Evolutionary conservation across 2,888 invertebrate genomes (phyloP).

Genomic region (Dromius quadrimaculatus): DNA sequence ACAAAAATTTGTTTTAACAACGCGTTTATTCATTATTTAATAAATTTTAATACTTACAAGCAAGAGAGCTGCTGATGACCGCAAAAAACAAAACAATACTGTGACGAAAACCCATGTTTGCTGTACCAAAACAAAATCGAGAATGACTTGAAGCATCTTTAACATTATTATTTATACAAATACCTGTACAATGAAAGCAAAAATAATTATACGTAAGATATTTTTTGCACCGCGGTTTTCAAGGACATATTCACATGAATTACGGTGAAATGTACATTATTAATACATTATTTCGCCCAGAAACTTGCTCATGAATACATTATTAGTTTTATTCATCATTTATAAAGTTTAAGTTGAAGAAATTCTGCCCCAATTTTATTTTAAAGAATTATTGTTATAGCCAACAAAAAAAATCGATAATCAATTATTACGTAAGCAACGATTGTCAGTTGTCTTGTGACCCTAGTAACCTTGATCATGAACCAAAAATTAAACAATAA

Average conservation of each 20-base stretch:
- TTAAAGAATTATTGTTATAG: not conserved
- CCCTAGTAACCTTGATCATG: too few species aligned
- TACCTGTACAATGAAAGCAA: slow-evolving; percentile 10
- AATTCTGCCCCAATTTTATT: too few species aligned
- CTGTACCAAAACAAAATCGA: slow-evolving; percentile 31
- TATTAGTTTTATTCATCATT: too few species aligned
- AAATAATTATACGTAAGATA: slow-evolving; percentile 1
- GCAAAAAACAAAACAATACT: slow-evolving; percentile 40
- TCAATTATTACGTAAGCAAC: not conserved
- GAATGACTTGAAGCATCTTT: slow-evolving; percentile 16
- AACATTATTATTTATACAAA: slow-evolving; percentile 43
- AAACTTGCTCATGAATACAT: too few species aligned
- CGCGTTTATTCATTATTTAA: not conserved
- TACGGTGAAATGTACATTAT: not conserved
- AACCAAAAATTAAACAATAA: too few species aligned
- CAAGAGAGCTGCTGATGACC: slow-evolving; percentile 5
- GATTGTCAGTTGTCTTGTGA: too few species aligned
- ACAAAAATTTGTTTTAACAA: not conserved
- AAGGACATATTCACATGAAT: not conserved
- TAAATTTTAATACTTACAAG: slow-evolving; percentile 33
- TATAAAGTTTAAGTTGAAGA: too few species aligned
- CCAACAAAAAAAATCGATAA: not conserved
- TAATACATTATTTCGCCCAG: too few species aligned
- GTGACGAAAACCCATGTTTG: slow-evolving; percentile 18
- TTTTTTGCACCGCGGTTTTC: slow-evolving; percentile 4